Evolutionary conservation across 2,888 invertebrate genomes (phyloP).

Genomic region (Epistrophella euchroma): DNA sequence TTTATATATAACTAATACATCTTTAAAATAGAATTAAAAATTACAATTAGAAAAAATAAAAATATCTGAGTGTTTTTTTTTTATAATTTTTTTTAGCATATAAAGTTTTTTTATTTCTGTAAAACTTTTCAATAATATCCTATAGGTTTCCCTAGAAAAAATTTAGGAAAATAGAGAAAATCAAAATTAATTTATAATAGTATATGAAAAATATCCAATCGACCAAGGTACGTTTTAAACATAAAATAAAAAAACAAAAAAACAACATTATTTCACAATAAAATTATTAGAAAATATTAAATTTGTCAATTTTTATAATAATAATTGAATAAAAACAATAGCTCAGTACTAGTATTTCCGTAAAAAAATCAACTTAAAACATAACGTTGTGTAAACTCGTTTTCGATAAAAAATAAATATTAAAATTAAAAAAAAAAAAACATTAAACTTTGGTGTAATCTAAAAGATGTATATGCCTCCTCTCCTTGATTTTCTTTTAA

Average conservation of each 20-base stretch:
- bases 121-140: background rate
- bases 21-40: background rate
- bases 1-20: background rate
- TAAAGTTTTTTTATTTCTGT: background rate
- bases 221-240: conserved; percentile 17
- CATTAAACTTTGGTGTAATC: conserved; percentile 20
- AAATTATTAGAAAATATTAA: conserved; percentile 34
- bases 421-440: background rate
- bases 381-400: conserved; percentile 49
- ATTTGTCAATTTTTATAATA: conserved; percentile 65
- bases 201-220: conserved; percentile 9
- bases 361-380: conserved; percentile 13
- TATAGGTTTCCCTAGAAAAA: conserved; percentile 25
- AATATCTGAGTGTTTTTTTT: background rate
- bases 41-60: background rate
- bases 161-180: conserved; percentile 1
- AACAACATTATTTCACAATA: conserved; percentile 6
- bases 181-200: conserved; percentile 24
- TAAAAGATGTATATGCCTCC: conserved; percentile 39
- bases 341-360: conserved; percentile 51
- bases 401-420: conserved; percentile 26
- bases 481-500: conserved; percentile 9
- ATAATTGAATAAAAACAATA: conserved; percentile 34
- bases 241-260: conserved; percentile 5
- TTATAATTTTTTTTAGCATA: background rate